Evolutionary conservation across 2,888 invertebrate species (phyloP).

Genomic region (Polyommatus icarus): DNA sequence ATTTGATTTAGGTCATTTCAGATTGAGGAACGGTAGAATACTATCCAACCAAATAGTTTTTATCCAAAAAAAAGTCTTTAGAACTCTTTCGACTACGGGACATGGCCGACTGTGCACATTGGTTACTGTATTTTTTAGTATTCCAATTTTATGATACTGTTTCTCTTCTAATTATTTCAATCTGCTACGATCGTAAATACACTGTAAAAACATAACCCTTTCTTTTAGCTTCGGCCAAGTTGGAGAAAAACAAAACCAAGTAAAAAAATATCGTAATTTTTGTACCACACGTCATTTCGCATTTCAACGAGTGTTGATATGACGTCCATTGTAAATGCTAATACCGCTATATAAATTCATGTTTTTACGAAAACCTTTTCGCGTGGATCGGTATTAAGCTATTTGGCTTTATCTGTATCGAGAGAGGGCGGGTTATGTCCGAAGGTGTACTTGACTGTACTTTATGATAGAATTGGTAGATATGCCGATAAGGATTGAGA

Average conservation of each 20-base stretch:
- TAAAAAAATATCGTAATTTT: not conserved
- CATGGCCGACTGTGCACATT: too few species aligned
- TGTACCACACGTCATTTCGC: slow-evolving; percentile 30
- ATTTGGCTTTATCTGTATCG: slow-evolving; percentile 8
- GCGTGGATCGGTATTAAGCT: slow-evolving; percentile 23
- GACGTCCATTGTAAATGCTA: slow-evolving; percentile 29
- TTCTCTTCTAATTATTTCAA: too few species aligned
- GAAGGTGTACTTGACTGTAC: slow-evolving; percentile 15
- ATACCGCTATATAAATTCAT: slow-evolving; percentile 32
- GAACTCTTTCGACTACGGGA: too few species aligned
- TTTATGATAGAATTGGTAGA: not conserved
- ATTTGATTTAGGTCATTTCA: not conserved
- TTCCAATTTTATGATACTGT: too few species aligned
- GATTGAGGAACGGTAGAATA: too few species aligned
- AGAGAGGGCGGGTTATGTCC: slow-evolving; percentile 15
- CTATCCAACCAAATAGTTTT: too few species aligned
- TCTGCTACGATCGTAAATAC: too few species aligned
- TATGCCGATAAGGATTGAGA: not conserved
- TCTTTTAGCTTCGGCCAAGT: too few species aligned
- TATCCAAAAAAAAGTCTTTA: too few species aligned
- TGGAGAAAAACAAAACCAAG: too few species aligned
- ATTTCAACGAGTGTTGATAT: slow-evolving; percentile 31
- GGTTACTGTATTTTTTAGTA: too few species aligned
- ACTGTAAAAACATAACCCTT: too few species aligned
- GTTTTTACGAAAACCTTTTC: slow-evolving; percentile 27